Evolutionary conservation across 2,888 invertebrate species (phyloP), one percentile per base, ranked within the genome.

Genomic region (Lymantria monacha): DNA sequence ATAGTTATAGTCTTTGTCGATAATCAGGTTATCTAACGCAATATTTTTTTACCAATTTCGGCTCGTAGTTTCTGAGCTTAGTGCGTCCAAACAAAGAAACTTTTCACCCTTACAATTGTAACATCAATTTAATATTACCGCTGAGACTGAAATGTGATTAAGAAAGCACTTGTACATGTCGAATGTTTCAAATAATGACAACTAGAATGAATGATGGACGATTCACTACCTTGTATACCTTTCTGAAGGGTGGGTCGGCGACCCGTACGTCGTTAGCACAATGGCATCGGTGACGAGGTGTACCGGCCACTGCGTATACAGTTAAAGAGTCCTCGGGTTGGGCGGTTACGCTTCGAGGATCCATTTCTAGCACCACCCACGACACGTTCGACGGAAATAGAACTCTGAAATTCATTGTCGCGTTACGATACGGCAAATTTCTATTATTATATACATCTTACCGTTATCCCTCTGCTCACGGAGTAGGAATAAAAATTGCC

Each of bases 361-460:
- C 98, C 87, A 99, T 98, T 87, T 99, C 98, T 7, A 99, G 87
- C 11, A 96, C 96, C 75, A 99, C 92, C 97, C 98, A 98, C 61
- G 96, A 95, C 0, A 99, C 97, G 61, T 93, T 93, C 2, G 95
- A 92, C 0, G 98, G 98, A 85, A 99, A 99, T 40, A 95, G 92
- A 9, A 98, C 97, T 81, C 96, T 57, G 41, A 3, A 50, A 30
- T 68, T 37, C 44, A 9, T 7, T 5, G 2, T 22, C 22, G 5
- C n/a, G n/a, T n/a, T n/a, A n/a, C n/a, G n/a, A n/a, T n/a, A n/a
- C n/a, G n/a, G n/a, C n/a, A n/a, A n/a, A n/a, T n/a, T n/a, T n/a
- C n/a, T n/a, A n/a, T n/a, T n/a, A n/a, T n/a, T n/a, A n/a, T n/a
- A n/a, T n/a, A n/a, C n/a, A n/a, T n/a, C n/a, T n/a, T n/a, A n/a